Evolutionary conservation across 2,888 invertebrate genomes (phyloP).

Genomic region (Sipha maydis): DNA sequence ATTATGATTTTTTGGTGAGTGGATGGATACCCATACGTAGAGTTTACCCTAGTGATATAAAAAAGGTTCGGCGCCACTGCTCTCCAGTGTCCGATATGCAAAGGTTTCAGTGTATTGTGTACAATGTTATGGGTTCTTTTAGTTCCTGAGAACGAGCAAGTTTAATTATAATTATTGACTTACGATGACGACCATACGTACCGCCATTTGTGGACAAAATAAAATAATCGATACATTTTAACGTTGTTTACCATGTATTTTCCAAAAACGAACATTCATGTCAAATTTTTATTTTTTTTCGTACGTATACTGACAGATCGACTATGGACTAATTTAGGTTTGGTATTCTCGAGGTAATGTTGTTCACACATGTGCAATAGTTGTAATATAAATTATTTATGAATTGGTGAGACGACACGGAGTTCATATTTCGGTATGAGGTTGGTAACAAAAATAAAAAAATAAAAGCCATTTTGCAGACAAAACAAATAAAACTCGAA

Average conservation of each 20-base stretch:
- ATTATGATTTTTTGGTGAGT: too few species aligned
- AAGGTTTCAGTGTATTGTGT: too few species aligned
- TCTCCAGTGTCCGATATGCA: too few species aligned
- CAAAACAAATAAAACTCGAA: slow-evolving; percentile 22
- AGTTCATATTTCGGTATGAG: not conserved
- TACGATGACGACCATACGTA: not conserved
- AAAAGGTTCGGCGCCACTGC: too few species aligned
- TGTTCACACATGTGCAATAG: too few species aligned
- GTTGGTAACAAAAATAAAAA: not conserved
- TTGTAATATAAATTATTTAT: too few species aligned
- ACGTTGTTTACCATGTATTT: slow-evolving; percentile 11
- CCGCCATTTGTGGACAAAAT: slow-evolving; percentile 13
- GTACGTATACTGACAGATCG: not conserved
- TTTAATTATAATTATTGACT: not conserved
- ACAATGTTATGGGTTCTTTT: not conserved
- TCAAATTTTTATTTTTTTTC: not conserved
- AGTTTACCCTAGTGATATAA: too few species aligned
- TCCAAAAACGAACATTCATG: not conserved
- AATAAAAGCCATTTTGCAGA: not conserved
- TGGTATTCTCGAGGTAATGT: too few species aligned
- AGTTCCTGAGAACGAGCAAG: not conserved
- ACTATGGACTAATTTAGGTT: not conserved
- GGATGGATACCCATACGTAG: too few species aligned
- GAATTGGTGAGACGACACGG: not conserved
- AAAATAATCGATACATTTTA: slow-evolving; percentile 1